Evolutionary conservation across 2,113 vertebrate species (phyloP).

Genomic region (Donacobius atricapilla): DNA sequence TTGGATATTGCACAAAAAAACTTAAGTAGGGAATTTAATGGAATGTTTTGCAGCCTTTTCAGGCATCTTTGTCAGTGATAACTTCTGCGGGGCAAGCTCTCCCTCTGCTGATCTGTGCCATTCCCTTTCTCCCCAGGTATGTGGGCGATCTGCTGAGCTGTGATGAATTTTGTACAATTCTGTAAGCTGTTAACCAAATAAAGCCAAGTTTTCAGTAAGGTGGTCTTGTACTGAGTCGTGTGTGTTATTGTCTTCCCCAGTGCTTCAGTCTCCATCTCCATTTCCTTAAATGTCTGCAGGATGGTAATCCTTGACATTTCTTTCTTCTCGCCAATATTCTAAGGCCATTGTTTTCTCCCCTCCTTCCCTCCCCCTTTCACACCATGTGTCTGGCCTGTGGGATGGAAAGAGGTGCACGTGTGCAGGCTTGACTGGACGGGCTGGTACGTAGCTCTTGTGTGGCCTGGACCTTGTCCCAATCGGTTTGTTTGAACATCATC

Average conservation of each 20-base stretch:
- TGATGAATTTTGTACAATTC: not conserved
- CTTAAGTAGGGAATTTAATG: fast-evolving
- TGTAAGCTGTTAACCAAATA: not conserved
- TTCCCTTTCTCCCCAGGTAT: not conserved
- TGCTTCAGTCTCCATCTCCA: not conserved
- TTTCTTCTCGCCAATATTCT: not conserved
- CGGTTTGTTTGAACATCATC: not conserved
- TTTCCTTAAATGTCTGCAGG: not conserved
- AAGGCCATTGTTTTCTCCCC: not conserved
- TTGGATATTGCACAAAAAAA: not conserved
- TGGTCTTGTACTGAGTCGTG: fast-evolving
- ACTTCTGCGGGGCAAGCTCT: not conserved
- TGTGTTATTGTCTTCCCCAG: fast-evolving
- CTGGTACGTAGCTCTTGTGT: not conserved
- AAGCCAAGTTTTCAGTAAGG: not conserved
- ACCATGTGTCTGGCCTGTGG: not conserved
- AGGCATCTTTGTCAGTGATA: not conserved
- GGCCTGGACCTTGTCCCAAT: not conserved
- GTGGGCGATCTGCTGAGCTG: fast-evolving
- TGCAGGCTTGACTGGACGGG: not conserved
- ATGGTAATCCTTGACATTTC: not conserved
- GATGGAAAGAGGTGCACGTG: not conserved
- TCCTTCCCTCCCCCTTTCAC: not conserved
- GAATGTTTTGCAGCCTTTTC: not conserved
- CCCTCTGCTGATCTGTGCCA: not conserved